A percentile compares a stretch with the other conserved stretches of the same genome.
Evolutionary conservation across 1,140 invertebrate genomes (phyloP).

Genomic region (Panagrolaimus sp.): DNA sequence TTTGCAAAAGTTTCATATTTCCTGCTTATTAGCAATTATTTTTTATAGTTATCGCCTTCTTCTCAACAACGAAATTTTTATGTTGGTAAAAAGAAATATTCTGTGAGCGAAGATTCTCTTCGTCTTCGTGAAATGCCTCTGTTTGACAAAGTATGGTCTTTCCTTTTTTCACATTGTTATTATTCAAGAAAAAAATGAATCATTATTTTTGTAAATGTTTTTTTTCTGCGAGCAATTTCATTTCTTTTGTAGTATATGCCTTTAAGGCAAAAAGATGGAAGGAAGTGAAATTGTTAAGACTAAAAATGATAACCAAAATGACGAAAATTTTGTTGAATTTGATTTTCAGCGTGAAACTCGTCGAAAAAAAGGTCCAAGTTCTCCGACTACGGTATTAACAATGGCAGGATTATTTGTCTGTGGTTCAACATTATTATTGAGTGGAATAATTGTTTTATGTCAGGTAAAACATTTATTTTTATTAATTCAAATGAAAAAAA

Average conservation of each 20-base stretch:
- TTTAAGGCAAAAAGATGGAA: constrained; percentile 16
- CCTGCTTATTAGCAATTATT: neutral
- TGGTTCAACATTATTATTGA: constrained; percentile 26
- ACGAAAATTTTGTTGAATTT: neutral
- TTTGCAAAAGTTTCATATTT: constrained; percentile 3
- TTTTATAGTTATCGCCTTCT: constrained; percentile 2
- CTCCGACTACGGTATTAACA: constrained; percentile 29
- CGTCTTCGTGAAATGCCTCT: constrained; percentile 1
- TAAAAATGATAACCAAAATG: too few species aligned
- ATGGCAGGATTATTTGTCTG: constrained; percentile 29
- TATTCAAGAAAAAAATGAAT: neutral
- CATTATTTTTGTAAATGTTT: constrained; percentile 5
- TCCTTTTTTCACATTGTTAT: neutral
- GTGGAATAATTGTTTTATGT: constrained; percentile 26
- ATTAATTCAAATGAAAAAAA: neutral
- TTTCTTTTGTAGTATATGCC: neutral
- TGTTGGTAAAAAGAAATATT: constrained; percentile 7
- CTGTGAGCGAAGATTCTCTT: neutral
- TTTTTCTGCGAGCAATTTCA: neutral
- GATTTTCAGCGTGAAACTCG: constrained; percentile 15
- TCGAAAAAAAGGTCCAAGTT: constrained; percentile 26
- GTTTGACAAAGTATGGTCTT: neutral
- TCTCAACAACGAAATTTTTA: neutral
- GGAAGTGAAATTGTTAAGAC: neutral
- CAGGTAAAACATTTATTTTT: constrained; percentile 15